phyloP scores from a whole-genome alignment of 1,140 invertebrate species.

The Neomicropteryx cornuta region DNA sequence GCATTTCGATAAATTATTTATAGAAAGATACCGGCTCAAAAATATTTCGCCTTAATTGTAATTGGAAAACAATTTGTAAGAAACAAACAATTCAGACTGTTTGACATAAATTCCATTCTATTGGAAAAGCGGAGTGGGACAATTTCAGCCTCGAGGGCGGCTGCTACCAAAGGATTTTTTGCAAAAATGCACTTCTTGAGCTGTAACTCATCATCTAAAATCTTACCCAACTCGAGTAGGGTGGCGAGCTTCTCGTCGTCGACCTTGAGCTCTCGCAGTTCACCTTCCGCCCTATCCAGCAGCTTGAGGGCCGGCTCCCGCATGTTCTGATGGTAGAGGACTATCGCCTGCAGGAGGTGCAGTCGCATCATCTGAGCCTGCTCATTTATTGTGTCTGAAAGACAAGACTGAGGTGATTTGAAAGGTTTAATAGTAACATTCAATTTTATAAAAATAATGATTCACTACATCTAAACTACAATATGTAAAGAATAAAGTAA shows the following conservation, averaged over 20 bases:
- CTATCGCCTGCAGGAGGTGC: constrained; percentile 65
- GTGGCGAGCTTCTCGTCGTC: constrained; percentile 30
- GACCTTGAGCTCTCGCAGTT: constrained; percentile 50
- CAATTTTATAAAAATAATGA: too few relatives aligned
- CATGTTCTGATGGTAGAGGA: constrained; percentile 62
- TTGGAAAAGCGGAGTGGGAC: too few relatives aligned
- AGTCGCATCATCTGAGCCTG: constrained; percentile 61
- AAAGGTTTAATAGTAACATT: too few relatives aligned
- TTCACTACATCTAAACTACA: too few relatives aligned
- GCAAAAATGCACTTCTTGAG: too few relatives aligned
- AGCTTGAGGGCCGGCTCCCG: constrained; percentile 43
- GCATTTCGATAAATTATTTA: too few relatives aligned
- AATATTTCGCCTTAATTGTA: too few relatives aligned
- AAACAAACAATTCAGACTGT: too few relatives aligned
- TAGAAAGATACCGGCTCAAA: too few relatives aligned
- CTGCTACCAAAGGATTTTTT: constrained; percentile 22
- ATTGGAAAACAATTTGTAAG: too few relatives aligned
- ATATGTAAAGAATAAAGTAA: too few relatives aligned
- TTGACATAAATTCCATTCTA: too few relatives aligned
- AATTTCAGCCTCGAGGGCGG: constrained; percentile 45
- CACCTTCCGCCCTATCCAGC: constrained; percentile 45
- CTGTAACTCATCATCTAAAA: neutral
- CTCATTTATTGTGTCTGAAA: constrained; percentile 62
- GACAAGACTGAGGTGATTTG: constrained; percentile 10
- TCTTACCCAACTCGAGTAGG: neutral